Percentiles rank a stretch among this genome's conserved stretches.
phyloP scores from a whole-genome alignment of 2,797 vertebrate species.

The Pogoniulus pusillus region DNA sequence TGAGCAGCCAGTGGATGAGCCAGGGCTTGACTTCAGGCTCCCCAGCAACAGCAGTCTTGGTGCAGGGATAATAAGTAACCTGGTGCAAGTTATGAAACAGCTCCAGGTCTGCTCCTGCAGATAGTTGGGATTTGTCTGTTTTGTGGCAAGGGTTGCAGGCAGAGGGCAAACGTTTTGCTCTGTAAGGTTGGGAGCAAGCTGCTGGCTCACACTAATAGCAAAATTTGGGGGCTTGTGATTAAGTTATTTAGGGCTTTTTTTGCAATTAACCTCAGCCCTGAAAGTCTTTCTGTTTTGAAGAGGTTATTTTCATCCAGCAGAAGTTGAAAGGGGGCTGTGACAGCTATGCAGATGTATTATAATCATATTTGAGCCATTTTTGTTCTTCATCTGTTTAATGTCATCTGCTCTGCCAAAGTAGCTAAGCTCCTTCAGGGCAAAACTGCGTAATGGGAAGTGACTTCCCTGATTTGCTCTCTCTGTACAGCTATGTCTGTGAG shows the following conservation, averaged over 20 bases:
- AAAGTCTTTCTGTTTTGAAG: constrained; percentile 43
- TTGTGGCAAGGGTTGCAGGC: neutral
- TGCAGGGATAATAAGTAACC: neutral
- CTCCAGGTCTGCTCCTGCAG: neutral
- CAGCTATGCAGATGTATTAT: constrained; percentile 3
- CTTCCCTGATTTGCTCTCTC: constrained; percentile 25
- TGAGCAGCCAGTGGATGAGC: neutral
- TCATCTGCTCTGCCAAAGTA: constrained; percentile 56
- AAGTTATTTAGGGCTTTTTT: constrained; percentile 31
- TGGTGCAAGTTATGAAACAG: neutral
- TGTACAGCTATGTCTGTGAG: neutral
- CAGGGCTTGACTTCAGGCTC: neutral
- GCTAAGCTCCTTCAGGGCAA: constrained; percentile 45
- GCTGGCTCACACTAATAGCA: neutral
- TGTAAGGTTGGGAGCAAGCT: neutral
- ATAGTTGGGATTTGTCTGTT: neutral
- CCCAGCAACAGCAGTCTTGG: neutral
- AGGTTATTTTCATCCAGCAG: constrained; percentile 54
- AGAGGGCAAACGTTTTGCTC: constrained; percentile 14
- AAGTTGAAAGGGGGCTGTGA: constrained; percentile 27
- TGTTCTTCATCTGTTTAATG: constrained; percentile 67
- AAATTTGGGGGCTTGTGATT: neutral
- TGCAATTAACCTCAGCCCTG: constrained; percentile 42
- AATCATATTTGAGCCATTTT: constrained; percentile 50
- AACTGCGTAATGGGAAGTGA: constrained; percentile 33